Evolutionary conservation across 2,797 vertebrate genomes (phyloP), one percentile per base, ranked within the genome.

Genomic region (Anniella stebbinsi): DNA sequence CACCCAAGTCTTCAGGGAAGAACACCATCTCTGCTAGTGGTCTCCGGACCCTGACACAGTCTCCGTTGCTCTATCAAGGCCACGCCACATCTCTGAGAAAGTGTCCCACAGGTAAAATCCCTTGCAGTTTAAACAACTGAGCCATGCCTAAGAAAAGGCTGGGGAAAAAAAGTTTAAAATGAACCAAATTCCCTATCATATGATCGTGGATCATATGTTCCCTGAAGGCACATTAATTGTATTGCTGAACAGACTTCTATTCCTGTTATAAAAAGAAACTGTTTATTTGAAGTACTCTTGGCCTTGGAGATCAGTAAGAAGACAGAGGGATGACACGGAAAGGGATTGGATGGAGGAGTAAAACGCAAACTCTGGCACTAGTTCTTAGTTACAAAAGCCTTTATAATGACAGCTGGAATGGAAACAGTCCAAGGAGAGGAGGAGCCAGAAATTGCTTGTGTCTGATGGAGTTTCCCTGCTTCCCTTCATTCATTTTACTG

Each of bases 31-130:
- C 98, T 0, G 96, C 98, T 1, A 98, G 98, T 57, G 98, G 98
- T 86, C 98, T 99, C 33, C 93, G 98, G 57, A 98, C 98, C 0
- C 98, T 99, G 90, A 99, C 99, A 36, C 97, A 97, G 88, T 99
- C 99, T 9, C 99, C 99, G 0, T 92, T 99, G 95, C 97, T 99
- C 81, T 98, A 98, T 92, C 97, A 96, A 70, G 96, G 97, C 30
- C 97, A 94, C 95, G 0, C 94, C 95, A 0, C 97, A 0, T 91
- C 96, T 4, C 91, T 69, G 81, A 96, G 92, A 75, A 97, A 77
- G 91, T n/a, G 11, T 6, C 0, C 70, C 57, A 89, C 38, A 95
- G 97, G 98, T 98, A 97, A 95, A 18, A 8, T 1, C 66, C 10
- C 87, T 90, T 66, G 0, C 0, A 1, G 1, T 48, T 36, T 81